These are phyloP conservation scores for Dicrurus megarhynchus DNA, from an alignment of 2,113 vertebrate species.

Conservation along the genomic window DNA sequence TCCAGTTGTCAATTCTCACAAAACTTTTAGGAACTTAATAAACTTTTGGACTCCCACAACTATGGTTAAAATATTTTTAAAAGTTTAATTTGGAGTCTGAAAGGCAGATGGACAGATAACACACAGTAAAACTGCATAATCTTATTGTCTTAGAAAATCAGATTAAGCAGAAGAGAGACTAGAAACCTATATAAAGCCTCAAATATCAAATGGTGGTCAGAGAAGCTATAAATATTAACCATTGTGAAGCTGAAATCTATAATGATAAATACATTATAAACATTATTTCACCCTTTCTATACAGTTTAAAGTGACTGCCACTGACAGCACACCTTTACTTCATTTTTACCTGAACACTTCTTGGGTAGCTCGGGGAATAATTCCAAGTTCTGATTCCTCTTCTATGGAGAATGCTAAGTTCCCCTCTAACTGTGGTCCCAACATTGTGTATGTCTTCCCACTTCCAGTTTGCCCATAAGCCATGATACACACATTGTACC, in stretches of 20 bases:
- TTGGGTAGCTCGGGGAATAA: slow-evolving; percentile 80
- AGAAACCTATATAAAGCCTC: background rate
- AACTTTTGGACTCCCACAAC: background rate
- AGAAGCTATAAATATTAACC: background rate
- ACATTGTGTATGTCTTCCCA: slow-evolving; percentile 87
- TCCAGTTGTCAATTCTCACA: background rate
- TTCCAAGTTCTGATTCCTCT: slow-evolving; percentile 65
- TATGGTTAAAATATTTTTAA: background rate
- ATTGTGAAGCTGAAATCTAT: background rate
- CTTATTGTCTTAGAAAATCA: background rate
- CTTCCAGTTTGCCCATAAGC: slow-evolving; percentile 88
- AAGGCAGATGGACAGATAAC: background rate
- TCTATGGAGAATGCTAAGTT: background rate
- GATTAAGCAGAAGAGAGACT: background rate
- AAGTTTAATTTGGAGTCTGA: background rate
- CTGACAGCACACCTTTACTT: background rate
- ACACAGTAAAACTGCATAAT: background rate
- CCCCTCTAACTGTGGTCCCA: slow-evolving; percentile 71
- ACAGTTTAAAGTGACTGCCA: background rate
- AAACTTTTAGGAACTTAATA: background rate
- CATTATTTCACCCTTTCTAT: background rate
- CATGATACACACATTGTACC: slow-evolving; percentile 88
- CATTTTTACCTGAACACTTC: slow-evolving; percentile 81
- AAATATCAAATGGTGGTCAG: background rate
- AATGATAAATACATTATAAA: background rate